Percentiles rank a stretch among this genome's conserved stretches.
phyloP scores from a whole-genome alignment of 2,113 vertebrate species.

The Eptesicus fuscus region DNA sequence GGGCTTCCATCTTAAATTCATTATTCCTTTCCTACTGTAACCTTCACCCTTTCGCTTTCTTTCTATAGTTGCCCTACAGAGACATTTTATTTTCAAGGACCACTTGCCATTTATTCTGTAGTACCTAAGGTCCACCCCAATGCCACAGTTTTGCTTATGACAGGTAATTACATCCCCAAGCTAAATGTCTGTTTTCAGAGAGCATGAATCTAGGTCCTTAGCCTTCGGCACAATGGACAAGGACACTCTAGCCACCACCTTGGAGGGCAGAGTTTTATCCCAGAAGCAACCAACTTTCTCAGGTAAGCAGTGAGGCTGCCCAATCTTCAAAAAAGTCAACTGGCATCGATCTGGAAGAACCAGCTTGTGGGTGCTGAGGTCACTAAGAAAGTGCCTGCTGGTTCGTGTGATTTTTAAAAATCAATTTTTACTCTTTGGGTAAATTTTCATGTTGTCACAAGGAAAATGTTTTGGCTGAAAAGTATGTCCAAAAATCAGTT shows the following conservation, averaged over 20 bases:
- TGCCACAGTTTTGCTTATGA: background rate
- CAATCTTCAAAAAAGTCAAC: background rate
- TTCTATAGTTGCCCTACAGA: background rate
- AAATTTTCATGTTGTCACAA: constrained; percentile 20
- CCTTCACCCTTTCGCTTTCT: background rate
- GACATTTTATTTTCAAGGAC: background rate
- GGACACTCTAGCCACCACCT: background rate
- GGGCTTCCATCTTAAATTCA: background rate
- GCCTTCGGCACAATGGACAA: background rate
- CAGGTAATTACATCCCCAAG: background rate
- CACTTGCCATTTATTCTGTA: background rate
- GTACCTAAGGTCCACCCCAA: background rate
- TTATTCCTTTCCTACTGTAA: background rate
- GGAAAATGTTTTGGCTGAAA: background rate
- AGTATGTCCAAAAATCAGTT: background rate
- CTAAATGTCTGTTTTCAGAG: background rate
- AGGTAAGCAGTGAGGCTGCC: background rate
- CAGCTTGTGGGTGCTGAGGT: background rate
- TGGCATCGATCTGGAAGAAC: background rate
- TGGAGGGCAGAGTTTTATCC: background rate
- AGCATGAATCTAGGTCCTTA: background rate
- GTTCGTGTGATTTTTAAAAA: background rate
- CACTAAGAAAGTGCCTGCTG: background rate
- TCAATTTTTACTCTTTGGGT: background rate
- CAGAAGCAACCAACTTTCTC: background rate